Evolutionary conservation across 2,797 vertebrate species (phyloP).

Genomic region (Bryconaethiops microstoma): DNA sequence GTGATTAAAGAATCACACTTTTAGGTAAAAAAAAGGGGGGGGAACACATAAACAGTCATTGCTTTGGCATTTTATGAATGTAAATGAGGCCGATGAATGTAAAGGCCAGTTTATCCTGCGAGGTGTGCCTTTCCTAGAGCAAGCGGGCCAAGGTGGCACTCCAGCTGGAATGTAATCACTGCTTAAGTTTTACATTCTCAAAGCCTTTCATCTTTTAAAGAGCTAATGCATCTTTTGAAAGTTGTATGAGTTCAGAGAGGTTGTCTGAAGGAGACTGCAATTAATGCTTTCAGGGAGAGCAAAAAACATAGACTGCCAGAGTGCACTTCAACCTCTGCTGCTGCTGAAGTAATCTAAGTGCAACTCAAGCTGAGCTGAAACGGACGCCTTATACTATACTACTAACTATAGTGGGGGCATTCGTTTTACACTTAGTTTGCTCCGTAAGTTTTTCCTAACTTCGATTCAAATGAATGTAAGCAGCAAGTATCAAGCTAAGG

Average conservation of each 20-base stretch:
- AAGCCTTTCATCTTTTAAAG: conserved; percentile 46
- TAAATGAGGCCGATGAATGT: background rate
- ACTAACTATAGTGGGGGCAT: conserved; percentile 19
- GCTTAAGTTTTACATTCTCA: conserved; percentile 41
- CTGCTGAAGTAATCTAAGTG: conserved; percentile 64
- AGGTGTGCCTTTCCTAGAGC: conserved; percentile 57
- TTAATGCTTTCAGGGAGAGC: conserved; percentile 48
- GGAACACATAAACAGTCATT: background rate
- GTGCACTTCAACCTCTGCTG: conserved; percentile 58
- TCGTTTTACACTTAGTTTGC: background rate
- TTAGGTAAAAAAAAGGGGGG: background rate
- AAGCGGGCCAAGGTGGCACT: conserved; percentile 1
- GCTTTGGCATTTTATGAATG: conserved; percentile 7
- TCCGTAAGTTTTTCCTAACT: background rate
- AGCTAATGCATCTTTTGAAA: conserved; percentile 45
- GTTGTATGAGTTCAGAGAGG: conserved; percentile 42
- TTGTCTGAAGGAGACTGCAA: conserved; percentile 51
- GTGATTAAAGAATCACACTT: background rate
- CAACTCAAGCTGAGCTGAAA: conserved; percentile 63
- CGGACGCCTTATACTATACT: conserved; percentile 62
- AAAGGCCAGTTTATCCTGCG: conserved; percentile 35
- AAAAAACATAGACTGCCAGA: conserved; percentile 38
- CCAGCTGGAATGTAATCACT: conserved; percentile 30
- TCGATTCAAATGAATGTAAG: no score
- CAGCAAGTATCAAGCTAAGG: no score